Evolutionary conservation across 2,113 vertebrate species (phyloP), one percentile per base, ranked within the genome.

Genomic region (Epinephelus fuscoguttatus): DNA sequence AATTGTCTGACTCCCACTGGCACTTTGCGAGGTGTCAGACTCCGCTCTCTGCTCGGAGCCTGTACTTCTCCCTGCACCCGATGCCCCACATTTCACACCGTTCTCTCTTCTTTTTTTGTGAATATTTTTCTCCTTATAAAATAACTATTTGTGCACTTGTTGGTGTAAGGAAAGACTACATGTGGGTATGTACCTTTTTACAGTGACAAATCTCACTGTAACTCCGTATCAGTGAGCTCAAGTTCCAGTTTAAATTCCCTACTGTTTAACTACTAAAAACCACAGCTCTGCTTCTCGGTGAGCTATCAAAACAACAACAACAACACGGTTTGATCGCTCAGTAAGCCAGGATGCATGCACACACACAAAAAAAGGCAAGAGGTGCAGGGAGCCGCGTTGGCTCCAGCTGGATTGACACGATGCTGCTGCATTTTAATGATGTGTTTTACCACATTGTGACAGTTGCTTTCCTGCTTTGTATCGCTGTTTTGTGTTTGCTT

Each of bases 1-100:
- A 88, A 91, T 91, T 88, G 87, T 89, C 89, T 83, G 86, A 89
- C 86, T 91, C 93, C 90, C 87, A 92, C 90, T 45, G 63, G 77
- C 83, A 73, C 86, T 89, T 89, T 84, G 60, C 21, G 0, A 81
- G 75, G 81, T 80, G 83, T 92, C 83, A 81, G 78, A 86, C 76
- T 81, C 15, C 4, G 59, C 73, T 76, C 84, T 78, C 63, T 19
- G 76, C 84, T 77, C 82, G 15, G 9, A 64, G 59, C 83, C 85
- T 53, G 5, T 50, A 71, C 74, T 33, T 80, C 59, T 47, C n/a
- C 62, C 81, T 66, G 42, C 67, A 70, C 64, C 74, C 21, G 27
- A 3, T 37, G 55, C 27, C 33, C 79, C 64, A 66, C 67, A 77
- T 84, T 91, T 90, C 25, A 59, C 55, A 75, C 64, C 21, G 42